phyloP scores from a whole-genome alignment of 2,797 vertebrate species.

The Paguma larvata region DNA sequence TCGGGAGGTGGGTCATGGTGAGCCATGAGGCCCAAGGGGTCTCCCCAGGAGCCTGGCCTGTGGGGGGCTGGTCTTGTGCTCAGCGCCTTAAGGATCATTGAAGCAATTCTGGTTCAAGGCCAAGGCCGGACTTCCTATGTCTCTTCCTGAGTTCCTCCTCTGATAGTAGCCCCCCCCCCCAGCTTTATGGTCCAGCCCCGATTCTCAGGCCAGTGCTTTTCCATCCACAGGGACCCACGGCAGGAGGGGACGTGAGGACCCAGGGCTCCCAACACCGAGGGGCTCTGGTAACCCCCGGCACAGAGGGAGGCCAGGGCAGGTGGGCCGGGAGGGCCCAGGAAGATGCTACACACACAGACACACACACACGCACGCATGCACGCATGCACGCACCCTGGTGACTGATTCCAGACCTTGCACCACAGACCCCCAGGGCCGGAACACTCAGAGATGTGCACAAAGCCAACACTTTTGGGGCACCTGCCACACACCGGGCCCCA shows the following conservation, averaged over 20 bases:
- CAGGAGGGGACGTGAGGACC: neutral
- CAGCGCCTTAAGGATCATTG: neutral
- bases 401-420: neutral
- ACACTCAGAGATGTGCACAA: neutral
- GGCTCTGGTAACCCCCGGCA: neutral
- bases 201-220: neutral
- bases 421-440: neutral
- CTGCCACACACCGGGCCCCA: neutral
- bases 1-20: neutral
- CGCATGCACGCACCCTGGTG: neutral
- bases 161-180: neutral
- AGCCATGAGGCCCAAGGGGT: neutral
- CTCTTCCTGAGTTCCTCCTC: neutral
- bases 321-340: neutral
- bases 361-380: neutral
- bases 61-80: neutral
- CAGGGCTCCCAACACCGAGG: neutral
- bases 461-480: neutral
- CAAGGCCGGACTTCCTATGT: neutral
- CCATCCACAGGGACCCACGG: neutral
- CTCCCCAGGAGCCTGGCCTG: neutral
- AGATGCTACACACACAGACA: neutral
- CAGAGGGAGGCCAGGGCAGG: neutral
- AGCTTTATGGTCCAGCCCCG: neutral
- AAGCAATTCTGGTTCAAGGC: neutral